Base-by-base conservation (phyloP, 1,140 invertebrate genomes). In the Planococcus citri region DNA sequence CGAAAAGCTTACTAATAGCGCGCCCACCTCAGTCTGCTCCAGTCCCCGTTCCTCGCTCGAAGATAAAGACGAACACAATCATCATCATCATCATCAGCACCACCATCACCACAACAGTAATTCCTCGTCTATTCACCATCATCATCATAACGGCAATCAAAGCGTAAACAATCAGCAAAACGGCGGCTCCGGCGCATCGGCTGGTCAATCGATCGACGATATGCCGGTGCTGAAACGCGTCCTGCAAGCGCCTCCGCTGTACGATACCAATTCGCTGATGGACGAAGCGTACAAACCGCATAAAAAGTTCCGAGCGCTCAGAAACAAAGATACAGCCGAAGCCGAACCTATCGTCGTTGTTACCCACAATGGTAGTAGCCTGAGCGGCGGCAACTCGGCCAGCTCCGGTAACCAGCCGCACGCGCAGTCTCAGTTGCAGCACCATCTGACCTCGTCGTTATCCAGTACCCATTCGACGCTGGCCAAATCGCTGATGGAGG, bases 261-360 rank as follows among this genome's bases (percentile, higher is more conserved):
- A 91, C 78, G 89, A 92, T 75, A 91, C 90, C 57, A 91, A 91
- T 75, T 89, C 89, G 0, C 78, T 95, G 41, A 94, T 95, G 91
- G 92, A 94, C 76, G 92, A 94, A 78, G 92, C 92, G 0, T 95
- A 95, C 81, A 92, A 94, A 75, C 91, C 92, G 60, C 93, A 95
- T 82, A 95, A 95, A 78, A 95, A 95, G 77, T 95, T 95, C 83
- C 84, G 92, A 2, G 89, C 89, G 0, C 78, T 90, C 74, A 80
- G 90, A 4, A 85, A 88, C 74, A 88, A 89, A 73, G 88, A 90
- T 73, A 87, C 85, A 3, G 87, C 88, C 27, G 88, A 88, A 73
- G 87, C 88, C 0, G 89, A 91, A 73, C 82, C 85, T 0, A 76
- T 79, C 27, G 74, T 78, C 9, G 80, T 80, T n/a, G 21, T n/a